Evolutionary conservation across 2,113 vertebrate species (phyloP).

Genomic region (Zosterops lateralis): DNA sequence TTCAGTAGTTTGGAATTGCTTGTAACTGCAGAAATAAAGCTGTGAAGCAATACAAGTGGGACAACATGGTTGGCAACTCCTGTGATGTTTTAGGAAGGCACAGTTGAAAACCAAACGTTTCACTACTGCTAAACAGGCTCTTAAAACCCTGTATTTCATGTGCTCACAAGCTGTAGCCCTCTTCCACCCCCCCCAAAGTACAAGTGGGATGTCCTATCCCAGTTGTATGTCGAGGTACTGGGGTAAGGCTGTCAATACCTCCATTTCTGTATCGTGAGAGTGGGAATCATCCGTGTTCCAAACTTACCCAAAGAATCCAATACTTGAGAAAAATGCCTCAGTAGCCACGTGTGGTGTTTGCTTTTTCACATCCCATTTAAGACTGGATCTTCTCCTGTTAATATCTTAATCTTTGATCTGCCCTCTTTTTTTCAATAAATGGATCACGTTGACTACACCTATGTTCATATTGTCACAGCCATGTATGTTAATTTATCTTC

Average conservation of each 20-base stretch:
- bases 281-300: neutral
- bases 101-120: slow-evolving; percentile 42
- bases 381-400: slow-evolving; percentile 9
- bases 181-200: neutral
- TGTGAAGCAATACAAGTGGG: slow-evolving; percentile 60
- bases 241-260: slow-evolving; percentile 31
- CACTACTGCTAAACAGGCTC: slow-evolving; percentile 31
- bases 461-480: slow-evolving; percentile 36
- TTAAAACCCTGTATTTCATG: slow-evolving; percentile 2
- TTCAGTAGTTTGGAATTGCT: slow-evolving; percentile 66
- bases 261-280: slow-evolving; percentile 12
- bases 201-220: neutral
- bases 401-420: neutral
- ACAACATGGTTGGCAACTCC: slow-evolving; percentile 36
- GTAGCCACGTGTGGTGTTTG: slow-evolving; percentile 9
- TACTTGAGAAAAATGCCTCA: slow-evolving; percentile 37
- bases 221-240: fast-evolving
- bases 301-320: slow-evolving; percentile 37
- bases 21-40: slow-evolving; percentile 71
- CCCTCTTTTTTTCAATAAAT: slow-evolving; percentile 16
- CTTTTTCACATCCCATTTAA: slow-evolving; percentile 7
- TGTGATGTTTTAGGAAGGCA: slow-evolving; percentile 32
- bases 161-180: neutral
- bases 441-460: neutral
- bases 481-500: slow-evolving; percentile 55